phyloP scores from a whole-genome alignment of 2,888 invertebrate species.

The Conchocele bisecta region DNA sequence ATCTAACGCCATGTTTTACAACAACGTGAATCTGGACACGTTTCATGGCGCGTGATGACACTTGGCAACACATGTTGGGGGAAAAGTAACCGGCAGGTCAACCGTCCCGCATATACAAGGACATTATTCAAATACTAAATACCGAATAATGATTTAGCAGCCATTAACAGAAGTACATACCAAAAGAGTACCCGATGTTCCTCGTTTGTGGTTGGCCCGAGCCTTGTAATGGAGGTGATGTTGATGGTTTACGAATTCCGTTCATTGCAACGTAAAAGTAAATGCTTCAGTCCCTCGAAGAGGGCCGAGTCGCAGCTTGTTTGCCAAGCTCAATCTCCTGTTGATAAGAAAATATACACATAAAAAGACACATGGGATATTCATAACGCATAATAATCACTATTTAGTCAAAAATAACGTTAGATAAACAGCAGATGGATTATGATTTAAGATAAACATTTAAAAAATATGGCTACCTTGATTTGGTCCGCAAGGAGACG shows the following conservation, averaged over 20 bases:
- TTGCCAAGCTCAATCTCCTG: slow-evolving; percentile 81
- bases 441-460: slow-evolving; percentile 63
- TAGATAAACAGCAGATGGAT: slow-evolving; percentile 65
- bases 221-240: slow-evolving; percentile 74
- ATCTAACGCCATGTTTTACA: too few species aligned
- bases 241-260: slow-evolving; percentile 74
- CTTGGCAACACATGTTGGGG: slow-evolving; percentile 53
- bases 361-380: slow-evolving; percentile 20
- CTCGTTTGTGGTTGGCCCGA: slow-evolving; percentile 68
- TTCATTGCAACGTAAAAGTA: slow-evolving; percentile 78
- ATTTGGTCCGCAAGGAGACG: slow-evolving; percentile 79
- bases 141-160: too few species aligned
- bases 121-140: too few species aligned
- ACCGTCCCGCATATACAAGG: slow-evolving; percentile 10
- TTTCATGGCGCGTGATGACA: slow-evolving; percentile 17
- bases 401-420: slow-evolving; percentile 24
- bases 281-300: slow-evolving; percentile 72
- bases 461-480: slow-evolving; percentile 77
- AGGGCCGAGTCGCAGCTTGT: slow-evolving; percentile 77
- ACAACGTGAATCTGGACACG: too few species aligned
- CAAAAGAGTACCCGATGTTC: slow-evolving; percentile 70
- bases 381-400: slow-evolving; percentile 30
- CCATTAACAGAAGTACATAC: background rate
- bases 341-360: slow-evolving; percentile 63
- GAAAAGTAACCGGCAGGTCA: slow-evolving; percentile 49